These are phyloP conservation scores for Seladonia tumulorum DNA, from an alignment of 2,888 invertebrate genomes.

Conservation along the genomic window DNA sequence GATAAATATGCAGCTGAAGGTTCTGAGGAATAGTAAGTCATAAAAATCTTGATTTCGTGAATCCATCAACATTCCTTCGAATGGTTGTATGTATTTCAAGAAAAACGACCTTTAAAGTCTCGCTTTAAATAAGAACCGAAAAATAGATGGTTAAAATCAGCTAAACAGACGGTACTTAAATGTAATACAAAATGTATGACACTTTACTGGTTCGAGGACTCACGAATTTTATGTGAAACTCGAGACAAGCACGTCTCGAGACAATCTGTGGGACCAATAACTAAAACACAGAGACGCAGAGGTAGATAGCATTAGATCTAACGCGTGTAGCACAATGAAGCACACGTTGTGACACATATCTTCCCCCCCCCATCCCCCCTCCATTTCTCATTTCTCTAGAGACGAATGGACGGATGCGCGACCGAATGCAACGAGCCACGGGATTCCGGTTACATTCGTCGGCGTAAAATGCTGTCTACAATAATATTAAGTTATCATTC, in stretches of 20 bases:
- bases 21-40: not conserved
- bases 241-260: not conserved
- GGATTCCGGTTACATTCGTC: not conserved
- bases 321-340: not conserved
- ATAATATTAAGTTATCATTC: constrained; percentile 5
- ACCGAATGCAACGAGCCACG: not conserved
- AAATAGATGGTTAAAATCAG: not conserved
- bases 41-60: not conserved
- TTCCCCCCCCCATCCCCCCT: not conserved
- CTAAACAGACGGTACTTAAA: not conserved
- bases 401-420: not conserved
- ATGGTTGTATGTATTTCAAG: not conserved
- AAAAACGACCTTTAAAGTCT: not conserved
- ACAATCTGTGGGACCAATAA: not conserved
- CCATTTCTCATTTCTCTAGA: not conserved
- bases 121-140: not conserved
- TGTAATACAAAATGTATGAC: not conserved
- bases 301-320: not conserved
- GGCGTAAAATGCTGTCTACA: not conserved
- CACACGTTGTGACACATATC: not conserved
- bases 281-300: not conserved
- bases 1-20: no score
- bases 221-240: not conserved
- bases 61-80: not conserved
- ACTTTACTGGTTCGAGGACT: not conserved